Evolutionary conservation across 2,797 vertebrate genomes (phyloP).

Genomic region (Squalus acanthias): DNA sequence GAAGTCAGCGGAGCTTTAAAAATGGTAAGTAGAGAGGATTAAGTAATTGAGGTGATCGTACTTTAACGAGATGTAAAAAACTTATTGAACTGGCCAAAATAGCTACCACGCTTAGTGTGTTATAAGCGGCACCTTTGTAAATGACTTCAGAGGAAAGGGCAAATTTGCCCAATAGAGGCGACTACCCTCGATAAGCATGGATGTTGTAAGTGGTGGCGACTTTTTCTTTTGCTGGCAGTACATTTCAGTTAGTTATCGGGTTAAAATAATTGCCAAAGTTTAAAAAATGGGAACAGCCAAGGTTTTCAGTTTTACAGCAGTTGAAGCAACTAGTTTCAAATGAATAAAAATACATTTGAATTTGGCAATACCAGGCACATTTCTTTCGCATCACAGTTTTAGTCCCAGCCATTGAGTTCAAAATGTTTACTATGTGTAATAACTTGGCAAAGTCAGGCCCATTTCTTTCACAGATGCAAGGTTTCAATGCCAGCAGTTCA

Average conservation of each 20-base stretch:
- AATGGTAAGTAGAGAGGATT: background rate
- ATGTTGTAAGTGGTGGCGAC: background rate
- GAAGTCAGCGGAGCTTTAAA: background rate
- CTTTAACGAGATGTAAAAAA: background rate
- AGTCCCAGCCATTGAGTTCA: background rate
- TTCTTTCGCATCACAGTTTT: background rate
- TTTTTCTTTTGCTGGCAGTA: background rate
- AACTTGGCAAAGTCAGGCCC: conserved; percentile 1
- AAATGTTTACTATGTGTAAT: background rate
- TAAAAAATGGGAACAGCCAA: background rate
- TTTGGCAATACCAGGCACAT: background rate
- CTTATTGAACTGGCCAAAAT: background rate
- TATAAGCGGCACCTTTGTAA: background rate
- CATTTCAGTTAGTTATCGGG: background rate
- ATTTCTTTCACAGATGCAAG: conserved; percentile 5
- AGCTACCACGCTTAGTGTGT: background rate
- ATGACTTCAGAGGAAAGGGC: background rate
- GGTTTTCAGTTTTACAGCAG: background rate
- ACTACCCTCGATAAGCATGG: background rate
- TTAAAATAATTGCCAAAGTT: background rate
- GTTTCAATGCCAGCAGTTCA: conserved; percentile 1
- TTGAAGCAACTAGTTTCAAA: conserved; percentile 20
- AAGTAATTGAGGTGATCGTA: background rate
- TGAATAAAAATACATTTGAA: background rate
- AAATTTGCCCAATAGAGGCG: background rate